Conservation (phyloP, 2,888 invertebrate species). For the Steinernema hermaphroditum region DNA sequence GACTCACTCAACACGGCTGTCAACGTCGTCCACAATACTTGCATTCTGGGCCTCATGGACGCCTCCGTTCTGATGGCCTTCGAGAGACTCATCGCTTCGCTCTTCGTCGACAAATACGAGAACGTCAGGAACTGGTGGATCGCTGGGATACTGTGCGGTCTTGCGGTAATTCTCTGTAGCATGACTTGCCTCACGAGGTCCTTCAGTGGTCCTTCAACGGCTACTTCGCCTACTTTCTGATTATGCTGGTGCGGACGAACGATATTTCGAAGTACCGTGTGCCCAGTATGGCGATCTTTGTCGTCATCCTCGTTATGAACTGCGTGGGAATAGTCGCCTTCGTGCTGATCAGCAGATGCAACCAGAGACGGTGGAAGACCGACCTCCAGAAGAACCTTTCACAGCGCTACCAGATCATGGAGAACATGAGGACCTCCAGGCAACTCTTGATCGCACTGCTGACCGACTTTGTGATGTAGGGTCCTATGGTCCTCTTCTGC, state of each 20-base stretch:
- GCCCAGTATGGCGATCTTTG: not conserved
- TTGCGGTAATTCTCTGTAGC: not conserved
- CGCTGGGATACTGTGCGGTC: not conserved
- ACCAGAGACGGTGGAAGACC: not conserved
- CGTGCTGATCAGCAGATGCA: not conserved
- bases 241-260: not conserved
- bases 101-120: constrained; percentile 11
- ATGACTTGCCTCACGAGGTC: too few relatives aligned
- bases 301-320: not conserved
- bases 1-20: not conserved
- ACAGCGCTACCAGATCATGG: constrained; percentile 16
- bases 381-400: constrained; percentile 23
- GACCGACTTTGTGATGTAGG: not conserved
- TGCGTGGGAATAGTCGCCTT: not conserved
- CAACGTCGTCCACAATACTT: constrained; percentile 4
- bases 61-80: not conserved
- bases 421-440: constrained; percentile 4
- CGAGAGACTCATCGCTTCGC: not conserved
- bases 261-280: not conserved
- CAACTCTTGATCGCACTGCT: not conserved
- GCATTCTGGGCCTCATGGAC: constrained; percentile 1
- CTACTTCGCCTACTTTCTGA: not conserved
- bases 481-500: not conserved
- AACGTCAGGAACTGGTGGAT: not conserved
- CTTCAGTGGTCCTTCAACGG: constrained; percentile 5